Evolutionary conservation across 2,888 invertebrate species (phyloP).

Genomic region (Apocheima hispidaria): DNA sequence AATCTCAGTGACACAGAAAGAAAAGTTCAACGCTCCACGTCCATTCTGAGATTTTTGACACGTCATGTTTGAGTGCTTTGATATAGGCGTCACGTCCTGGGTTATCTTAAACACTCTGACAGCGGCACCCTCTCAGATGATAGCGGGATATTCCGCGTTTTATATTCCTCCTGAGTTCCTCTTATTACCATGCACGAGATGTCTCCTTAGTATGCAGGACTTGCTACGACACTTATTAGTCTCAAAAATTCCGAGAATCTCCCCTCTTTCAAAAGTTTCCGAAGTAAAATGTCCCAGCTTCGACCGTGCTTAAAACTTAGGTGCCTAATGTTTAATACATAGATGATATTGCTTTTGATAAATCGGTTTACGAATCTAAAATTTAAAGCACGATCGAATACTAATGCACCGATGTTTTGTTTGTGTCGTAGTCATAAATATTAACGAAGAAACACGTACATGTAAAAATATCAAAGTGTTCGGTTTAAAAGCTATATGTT

Average conservation of each 20-base stretch:
- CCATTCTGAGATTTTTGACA: slow-evolving; percentile 55
- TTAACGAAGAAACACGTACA: slow-evolving; percentile 68
- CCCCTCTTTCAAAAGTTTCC: slow-evolving; percentile 67
- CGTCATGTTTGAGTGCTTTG: slow-evolving; percentile 60
- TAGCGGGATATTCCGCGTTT: slow-evolving; percentile 71
- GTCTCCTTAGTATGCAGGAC: slow-evolving; percentile 81
- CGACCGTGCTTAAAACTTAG: slow-evolving; percentile 78
- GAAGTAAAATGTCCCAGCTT: slow-evolving; percentile 69
- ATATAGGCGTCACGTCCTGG: slow-evolving; percentile 67
- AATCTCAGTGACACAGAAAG: background rate
- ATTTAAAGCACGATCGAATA: slow-evolving; percentile 83
- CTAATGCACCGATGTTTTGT: slow-evolving; percentile 79
- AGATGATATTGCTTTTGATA: slow-evolving; percentile 84
- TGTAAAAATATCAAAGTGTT: slow-evolving; percentile 62
- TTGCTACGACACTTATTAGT: slow-evolving; percentile 81
- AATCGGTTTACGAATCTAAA: slow-evolving; percentile 84
- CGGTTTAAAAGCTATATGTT: slow-evolving; percentile 43
- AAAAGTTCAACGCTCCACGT: slow-evolving; percentile 11
- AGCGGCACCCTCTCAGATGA: slow-evolving; percentile 68
- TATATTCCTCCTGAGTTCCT: slow-evolving; percentile 76
- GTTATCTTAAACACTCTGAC: slow-evolving; percentile 69
- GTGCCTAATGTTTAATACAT: slow-evolving; percentile 83
- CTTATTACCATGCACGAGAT: slow-evolving; percentile 79
- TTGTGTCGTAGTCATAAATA: slow-evolving; percentile 77
- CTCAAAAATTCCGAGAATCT: slow-evolving; percentile 81